phyloP scores from a whole-genome alignment of 2,888 invertebrate species.

The Dryococelus australis region DNA sequence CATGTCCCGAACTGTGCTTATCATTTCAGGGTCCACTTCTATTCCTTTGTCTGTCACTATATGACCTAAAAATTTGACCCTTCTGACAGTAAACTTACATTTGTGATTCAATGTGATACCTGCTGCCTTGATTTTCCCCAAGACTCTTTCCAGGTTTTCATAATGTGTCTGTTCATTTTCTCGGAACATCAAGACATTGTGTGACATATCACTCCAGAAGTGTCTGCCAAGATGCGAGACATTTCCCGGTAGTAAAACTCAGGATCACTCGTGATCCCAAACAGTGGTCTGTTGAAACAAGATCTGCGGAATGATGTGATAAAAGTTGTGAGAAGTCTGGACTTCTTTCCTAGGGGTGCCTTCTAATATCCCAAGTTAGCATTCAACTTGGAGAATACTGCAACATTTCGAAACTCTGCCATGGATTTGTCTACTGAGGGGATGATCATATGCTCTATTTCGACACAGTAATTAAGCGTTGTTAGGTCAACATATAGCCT shows the following conservation, averaged over 20 bases:
- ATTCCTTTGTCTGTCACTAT: constrained; percentile 26
- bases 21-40: constrained; percentile 30
- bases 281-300: not conserved
- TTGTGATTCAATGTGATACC: constrained; percentile 40
- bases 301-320: not conserved
- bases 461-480: not conserved
- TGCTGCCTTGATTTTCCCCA: constrained; percentile 24
- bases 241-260: not conserved
- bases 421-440: not conserved
- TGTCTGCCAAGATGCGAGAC: not conserved
- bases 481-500: constrained; percentile 20
- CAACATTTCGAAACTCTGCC: not conserved
- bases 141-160: not conserved
- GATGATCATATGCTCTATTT: not conserved
- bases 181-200: not conserved
- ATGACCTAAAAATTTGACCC: not conserved
- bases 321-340: not conserved
- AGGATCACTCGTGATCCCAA: not conserved
- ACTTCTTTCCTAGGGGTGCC: not conserved
- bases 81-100: not conserved
- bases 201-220: not conserved
- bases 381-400: constrained; percentile 19
- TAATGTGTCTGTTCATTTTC: not conserved
- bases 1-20: constrained; percentile 37
- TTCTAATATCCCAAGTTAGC: not conserved